Conservation (phyloP, 2,888 invertebrate genomes). For the Odontothrips loti region DNA sequence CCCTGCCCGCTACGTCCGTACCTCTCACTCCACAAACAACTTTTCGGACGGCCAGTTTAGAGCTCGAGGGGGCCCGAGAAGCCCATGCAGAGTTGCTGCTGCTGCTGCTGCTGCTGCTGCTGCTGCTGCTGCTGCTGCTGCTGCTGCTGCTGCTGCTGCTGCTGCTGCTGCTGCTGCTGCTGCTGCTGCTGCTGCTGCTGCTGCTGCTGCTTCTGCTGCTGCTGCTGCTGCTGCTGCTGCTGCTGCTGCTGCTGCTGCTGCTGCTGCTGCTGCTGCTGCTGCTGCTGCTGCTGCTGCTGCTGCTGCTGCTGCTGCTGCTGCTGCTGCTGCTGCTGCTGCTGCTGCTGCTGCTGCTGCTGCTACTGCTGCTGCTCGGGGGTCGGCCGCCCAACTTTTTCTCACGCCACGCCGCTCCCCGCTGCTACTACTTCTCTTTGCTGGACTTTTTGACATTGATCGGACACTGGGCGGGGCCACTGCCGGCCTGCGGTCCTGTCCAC, state of each 20-base stretch:
- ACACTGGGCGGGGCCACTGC: not conserved
- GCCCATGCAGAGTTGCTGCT: not conserved
- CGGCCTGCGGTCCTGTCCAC: not conserved
- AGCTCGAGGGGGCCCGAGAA: not conserved
- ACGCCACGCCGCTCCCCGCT: not conserved
- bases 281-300: not conserved
- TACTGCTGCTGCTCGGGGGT: not conserved
- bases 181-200: not conserved
- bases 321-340: not conserved
- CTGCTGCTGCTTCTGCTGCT: not conserved
- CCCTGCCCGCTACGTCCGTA: too few species aligned
- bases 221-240: not conserved
- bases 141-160: not conserved
- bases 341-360: not conserved
- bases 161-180: not conserved
- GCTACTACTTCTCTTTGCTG: not conserved
- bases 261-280: not conserved
- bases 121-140: not conserved
- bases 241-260: not conserved
- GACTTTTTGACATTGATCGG: conserved; percentile 24
- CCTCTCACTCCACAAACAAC: not conserved
- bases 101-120: not conserved
- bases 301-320: not conserved
- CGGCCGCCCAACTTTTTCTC: not conserved
- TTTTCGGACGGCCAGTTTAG: conserved; percentile 15